phyloP scores from a whole-genome alignment of 2,797 vertebrate genomes.

The Phoebastria nigripes region DNA sequence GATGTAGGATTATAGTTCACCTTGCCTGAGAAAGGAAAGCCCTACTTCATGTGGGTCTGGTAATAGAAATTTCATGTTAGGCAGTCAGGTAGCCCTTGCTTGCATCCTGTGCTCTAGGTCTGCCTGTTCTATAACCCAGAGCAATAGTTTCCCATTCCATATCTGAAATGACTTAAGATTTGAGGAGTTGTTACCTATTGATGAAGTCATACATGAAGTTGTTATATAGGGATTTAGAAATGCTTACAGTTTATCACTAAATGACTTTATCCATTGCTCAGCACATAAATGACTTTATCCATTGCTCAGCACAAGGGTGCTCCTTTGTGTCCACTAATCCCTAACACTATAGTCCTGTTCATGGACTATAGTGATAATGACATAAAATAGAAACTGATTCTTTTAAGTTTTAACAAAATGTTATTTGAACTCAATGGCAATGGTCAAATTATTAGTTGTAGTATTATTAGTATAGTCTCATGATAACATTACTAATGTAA shows the following conservation, averaged over 20 bases:
- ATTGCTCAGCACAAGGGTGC: neutral
- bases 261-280: neutral
- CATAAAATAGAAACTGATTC: neutral
- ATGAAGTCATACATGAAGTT: neutral
- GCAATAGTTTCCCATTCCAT: neutral
- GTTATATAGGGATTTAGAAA: neutral
- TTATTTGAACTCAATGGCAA: neutral
- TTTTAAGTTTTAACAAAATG: neutral
- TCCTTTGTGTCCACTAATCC: neutral
- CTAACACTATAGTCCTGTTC: neutral
- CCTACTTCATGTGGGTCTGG: neutral
- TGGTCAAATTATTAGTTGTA: neutral
- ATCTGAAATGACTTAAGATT: neutral
- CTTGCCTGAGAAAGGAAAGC: neutral
- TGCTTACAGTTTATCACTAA: neutral
- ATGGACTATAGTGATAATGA: neutral
- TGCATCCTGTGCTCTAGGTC: neutral
- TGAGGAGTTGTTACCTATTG: neutral
- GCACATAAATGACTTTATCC: neutral
- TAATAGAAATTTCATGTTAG: neutral
- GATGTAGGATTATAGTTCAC: neutral
- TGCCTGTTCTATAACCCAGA: neutral
- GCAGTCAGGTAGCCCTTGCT: neutral
- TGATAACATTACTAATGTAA: neutral
- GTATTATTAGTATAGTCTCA: neutral